Conservation (phyloP, 2,113 vertebrate genomes). For the Tychaedon coryphoeus region DNA sequence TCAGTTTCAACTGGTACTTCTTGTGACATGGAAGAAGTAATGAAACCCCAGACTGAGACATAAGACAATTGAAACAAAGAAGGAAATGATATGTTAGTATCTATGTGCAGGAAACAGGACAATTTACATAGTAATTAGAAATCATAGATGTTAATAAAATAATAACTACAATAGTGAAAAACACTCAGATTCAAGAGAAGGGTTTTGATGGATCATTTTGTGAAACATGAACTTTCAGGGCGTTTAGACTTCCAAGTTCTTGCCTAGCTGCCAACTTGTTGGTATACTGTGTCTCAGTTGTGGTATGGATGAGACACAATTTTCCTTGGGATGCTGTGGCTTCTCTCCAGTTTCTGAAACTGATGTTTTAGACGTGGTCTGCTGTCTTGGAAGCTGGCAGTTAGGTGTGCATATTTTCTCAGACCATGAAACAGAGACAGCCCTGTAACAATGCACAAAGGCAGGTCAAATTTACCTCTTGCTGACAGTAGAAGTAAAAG, state of each 20-base stretch:
- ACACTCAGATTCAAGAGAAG: not conserved
- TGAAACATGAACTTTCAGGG: not conserved
- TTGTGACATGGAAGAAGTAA: not conserved
- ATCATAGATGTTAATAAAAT: not conserved
- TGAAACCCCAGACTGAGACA: not conserved
- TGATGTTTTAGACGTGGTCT: not conserved
- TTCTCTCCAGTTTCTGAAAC: not conserved
- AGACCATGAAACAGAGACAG: not conserved
- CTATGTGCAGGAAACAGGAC: not conserved
- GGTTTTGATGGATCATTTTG: not conserved
- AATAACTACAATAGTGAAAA: not conserved
- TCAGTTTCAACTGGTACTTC: not conserved
- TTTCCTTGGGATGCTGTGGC: not conserved
- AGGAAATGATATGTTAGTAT: not conserved
- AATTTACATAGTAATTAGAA: not conserved
- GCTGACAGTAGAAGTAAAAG: not conserved
- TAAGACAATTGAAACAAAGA: not conserved
- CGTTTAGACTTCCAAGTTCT: not conserved
- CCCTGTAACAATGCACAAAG: not conserved
- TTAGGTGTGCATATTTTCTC: not conserved
- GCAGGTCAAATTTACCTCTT: not conserved
- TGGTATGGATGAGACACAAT: not conserved
- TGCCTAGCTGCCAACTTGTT: not conserved
- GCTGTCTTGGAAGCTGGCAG: not conserved
- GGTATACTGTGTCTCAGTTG: not conserved